A percentile compares a stretch with the other conserved stretches of the same genome.
Conservation (phyloP, 2,888 invertebrate species). For the Hemicrepidius hirtus region DNA sequence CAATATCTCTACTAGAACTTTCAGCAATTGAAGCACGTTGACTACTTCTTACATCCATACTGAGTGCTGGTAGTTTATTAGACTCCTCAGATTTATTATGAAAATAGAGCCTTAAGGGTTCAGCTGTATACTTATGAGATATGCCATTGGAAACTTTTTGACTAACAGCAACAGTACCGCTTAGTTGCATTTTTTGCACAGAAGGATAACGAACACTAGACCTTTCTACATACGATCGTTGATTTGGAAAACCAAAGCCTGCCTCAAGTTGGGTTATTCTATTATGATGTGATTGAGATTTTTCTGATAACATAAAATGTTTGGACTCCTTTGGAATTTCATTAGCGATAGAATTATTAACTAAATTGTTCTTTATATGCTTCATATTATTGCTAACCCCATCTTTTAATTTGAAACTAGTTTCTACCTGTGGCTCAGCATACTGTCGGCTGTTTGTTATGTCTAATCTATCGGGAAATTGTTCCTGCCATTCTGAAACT, state of each 20-base stretch:
- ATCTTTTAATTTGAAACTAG: conserved; percentile 47
- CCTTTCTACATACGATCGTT: conserved; percentile 69
- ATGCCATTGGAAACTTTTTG: conserved; percentile 67
- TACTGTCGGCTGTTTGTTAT: conserved; percentile 62
- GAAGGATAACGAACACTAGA: conserved; percentile 72
- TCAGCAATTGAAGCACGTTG: conserved; percentile 69
- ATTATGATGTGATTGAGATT: neutral
- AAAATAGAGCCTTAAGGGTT: conserved; percentile 65
- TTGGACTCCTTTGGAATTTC: neutral
- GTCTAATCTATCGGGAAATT: conserved; percentile 63
- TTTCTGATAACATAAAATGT: neutral
- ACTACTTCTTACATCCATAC: conserved; percentile 33
- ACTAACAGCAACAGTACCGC: conserved; percentile 71
- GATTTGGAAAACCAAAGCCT: conserved; percentile 63
- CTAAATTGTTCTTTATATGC: neutral
- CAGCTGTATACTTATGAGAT: conserved; percentile 67
- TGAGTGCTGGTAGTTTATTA: conserved; percentile 41
- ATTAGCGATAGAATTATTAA: neutral
- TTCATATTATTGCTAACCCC: neutral
- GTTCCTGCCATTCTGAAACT: conserved; percentile 64
- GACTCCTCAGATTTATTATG: conserved; percentile 52
- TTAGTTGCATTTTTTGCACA: conserved; percentile 72
- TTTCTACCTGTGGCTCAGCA: conserved; percentile 67
- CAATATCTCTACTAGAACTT: conserved; percentile 60
- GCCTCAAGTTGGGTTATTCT: conserved; percentile 47